Evolutionary conservation across 2,113 vertebrate species (phyloP).

Genomic region (Pleuronectes platessa): DNA sequence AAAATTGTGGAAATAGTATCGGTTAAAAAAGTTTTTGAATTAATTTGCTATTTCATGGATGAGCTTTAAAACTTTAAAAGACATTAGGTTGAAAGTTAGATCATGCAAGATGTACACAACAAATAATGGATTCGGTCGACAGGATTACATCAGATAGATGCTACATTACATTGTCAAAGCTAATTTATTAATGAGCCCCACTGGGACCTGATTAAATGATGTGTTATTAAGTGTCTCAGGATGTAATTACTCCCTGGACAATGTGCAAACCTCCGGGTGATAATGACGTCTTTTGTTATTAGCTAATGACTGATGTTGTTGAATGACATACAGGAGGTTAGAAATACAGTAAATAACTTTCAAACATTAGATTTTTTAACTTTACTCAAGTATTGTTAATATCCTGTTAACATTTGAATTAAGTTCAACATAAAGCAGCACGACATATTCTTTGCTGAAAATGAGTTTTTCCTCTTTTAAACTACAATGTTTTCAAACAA

Average conservation of each 20-base stretch:
- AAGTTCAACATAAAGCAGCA: neutral
- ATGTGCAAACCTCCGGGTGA: conserved; percentile 26
- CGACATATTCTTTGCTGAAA: neutral
- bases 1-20: neutral
- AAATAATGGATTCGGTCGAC: neutral
- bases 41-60: neutral
- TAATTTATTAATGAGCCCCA: conserved; percentile 71
- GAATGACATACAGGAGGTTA: conserved; percentile 32
- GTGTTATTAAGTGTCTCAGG: conserved; percentile 67
- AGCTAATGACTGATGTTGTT: conserved; percentile 34
- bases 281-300: conserved; percentile 40
- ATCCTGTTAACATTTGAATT: neutral
- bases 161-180: conserved; percentile 51
- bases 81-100: neutral
- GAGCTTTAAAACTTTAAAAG: conserved; percentile 2
- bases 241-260: conserved; percentile 73
- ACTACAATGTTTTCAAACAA: neutral
- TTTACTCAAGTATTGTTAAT: neutral
- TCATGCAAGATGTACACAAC: conserved; percentile 9
- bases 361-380: conserved; percentile 8
- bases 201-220: conserved; percentile 50
- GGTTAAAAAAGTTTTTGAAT: neutral
- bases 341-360: neutral
- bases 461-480: neutral
- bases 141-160: conserved; percentile 57